These are phyloP conservation scores for Knipowitschia caucasica DNA, from an alignment of 2,797 vertebrate genomes.

Conservation along the genomic window DNA sequence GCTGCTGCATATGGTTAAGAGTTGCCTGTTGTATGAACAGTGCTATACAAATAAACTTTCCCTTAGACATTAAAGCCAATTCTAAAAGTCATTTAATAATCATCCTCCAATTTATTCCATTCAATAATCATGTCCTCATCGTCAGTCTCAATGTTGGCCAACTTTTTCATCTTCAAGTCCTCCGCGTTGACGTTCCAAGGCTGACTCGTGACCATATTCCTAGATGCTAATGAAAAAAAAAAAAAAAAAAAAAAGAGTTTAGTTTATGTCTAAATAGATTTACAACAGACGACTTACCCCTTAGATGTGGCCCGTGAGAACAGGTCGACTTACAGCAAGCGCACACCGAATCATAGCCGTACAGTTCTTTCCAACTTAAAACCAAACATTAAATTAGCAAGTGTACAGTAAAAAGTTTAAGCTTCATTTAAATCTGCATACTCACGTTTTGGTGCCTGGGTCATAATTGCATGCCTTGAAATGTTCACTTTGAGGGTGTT, in stretches of 20 bases:
- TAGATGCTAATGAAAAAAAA: conserved; percentile 5
- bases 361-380: conserved; percentile 69
- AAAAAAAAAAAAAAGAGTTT: too few relatives aligned
- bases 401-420: background rate
- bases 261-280: too few relatives aligned
- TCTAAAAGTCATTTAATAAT: background rate
- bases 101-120: conserved; percentile 10
- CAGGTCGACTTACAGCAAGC: conserved; percentile 61
- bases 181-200: conserved; percentile 47
- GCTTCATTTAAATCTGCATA: background rate
- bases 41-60: too few relatives aligned
- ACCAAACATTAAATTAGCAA: background rate
- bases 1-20: too few relatives aligned
- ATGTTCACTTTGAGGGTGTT: conserved; percentile 18
- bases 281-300: conserved; percentile 23
- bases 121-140: conserved; percentile 2
- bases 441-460: conserved; percentile 32
- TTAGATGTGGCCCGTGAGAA: background rate
- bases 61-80: background rate
- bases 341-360: conserved; percentile 46
- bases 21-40: too few relatives aligned
- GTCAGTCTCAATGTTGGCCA: background rate
- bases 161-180: background rate
- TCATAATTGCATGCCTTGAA: conserved; percentile 68
- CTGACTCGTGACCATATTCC: conserved; percentile 31